phyloP scores from a whole-genome alignment of 2,797 vertebrate genomes.

The Arnoldichthys spilopterus region DNA sequence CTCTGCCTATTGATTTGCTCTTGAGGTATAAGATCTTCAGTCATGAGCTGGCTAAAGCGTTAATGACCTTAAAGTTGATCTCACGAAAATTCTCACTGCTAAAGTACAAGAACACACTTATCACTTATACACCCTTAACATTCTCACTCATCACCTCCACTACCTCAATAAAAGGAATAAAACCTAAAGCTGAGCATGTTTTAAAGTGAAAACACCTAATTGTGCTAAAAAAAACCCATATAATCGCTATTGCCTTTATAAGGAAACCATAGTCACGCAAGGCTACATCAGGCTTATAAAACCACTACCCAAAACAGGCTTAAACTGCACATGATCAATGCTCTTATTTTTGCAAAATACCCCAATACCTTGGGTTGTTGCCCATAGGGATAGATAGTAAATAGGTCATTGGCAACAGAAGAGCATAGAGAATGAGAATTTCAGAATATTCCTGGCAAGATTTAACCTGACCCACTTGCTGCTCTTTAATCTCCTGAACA shows the following conservation, averaged over 20 bases:
- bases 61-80: background rate
- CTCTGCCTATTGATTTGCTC: background rate
- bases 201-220: background rate
- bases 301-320: background rate
- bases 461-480: constrained; percentile 36
- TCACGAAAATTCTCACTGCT: background rate
- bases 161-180: background rate
- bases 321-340: constrained; percentile 23
- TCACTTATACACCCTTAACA: background rate
- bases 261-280: background rate
- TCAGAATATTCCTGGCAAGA: constrained; percentile 27
- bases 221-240: background rate
- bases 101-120: background rate
- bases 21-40: background rate
- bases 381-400: constrained; percentile 32
- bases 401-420: constrained; percentile 33
- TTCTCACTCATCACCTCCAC: background rate
- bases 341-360: constrained; percentile 25
- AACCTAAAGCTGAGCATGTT: background rate
- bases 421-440: background rate
- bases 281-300: background rate
- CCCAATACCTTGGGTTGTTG: background rate
- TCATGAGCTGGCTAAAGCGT: background rate
- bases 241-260: background rate
- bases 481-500: constrained; percentile 38